Evolutionary conservation across 2,113 vertebrate genomes (phyloP).

Genomic region (Rhinoderma darwinii): DNA sequence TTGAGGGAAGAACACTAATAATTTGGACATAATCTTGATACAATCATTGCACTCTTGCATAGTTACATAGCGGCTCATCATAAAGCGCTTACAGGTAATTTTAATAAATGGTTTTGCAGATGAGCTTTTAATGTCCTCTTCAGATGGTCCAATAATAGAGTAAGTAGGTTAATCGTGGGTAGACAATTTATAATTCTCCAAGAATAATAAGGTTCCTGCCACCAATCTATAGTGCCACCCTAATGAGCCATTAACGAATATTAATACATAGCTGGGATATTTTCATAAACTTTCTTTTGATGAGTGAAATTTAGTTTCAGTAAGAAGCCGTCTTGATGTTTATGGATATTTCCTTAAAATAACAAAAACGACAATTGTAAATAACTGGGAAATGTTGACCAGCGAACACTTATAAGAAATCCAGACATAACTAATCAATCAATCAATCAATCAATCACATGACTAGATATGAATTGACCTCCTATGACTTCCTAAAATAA

Average conservation of each 20-base stretch:
- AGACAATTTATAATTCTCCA: slow-evolving; percentile 51
- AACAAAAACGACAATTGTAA: no score
- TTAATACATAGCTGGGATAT: neutral
- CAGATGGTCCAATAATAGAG: slow-evolving; percentile 43
- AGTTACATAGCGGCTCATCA: slow-evolving; percentile 1
- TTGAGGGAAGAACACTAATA: neutral
- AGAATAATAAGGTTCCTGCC: slow-evolving; percentile 51
- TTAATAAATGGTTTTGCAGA: slow-evolving; percentile 45
- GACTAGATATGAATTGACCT: neutral
- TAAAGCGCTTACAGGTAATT: slow-evolving; percentile 27
- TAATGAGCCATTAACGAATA: slow-evolving; percentile 43
- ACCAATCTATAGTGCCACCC: slow-evolving; percentile 3
- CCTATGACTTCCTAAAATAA: neutral
- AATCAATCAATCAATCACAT: neutral
- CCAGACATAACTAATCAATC: neutral
- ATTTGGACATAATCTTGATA: neutral
- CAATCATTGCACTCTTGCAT: neutral
- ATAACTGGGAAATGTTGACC: neutral
- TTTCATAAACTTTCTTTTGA: neutral
- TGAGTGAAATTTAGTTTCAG: neutral
- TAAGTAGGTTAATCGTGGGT: slow-evolving; percentile 36
- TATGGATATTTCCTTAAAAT: no score
- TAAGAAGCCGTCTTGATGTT: no score
- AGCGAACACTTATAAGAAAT: neutral
- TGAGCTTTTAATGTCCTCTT: slow-evolving; percentile 51